These are phyloP conservation scores for Okamejei kenojei DNA, from an alignment of 2,797 vertebrate species.

Conservation along the genomic window DNA sequence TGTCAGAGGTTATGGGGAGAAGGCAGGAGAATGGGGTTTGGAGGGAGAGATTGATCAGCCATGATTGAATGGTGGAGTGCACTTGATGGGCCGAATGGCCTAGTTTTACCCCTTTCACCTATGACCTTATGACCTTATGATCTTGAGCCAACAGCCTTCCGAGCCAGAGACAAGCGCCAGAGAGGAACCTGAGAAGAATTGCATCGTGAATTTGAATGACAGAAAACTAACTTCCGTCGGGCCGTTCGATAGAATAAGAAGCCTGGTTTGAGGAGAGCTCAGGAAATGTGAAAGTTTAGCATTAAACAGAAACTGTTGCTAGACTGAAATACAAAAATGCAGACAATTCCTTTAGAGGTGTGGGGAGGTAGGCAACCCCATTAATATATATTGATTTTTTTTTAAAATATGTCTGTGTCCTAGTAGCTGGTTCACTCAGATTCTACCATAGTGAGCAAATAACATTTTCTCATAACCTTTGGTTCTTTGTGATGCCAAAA, in stretches of 20 bases:
- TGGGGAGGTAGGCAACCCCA: not conserved
- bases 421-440: not conserved
- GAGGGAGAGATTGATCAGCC: no score
- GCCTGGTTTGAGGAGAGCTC: not conserved
- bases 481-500: not conserved
- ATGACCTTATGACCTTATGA: no score
- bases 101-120: no score
- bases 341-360: not conserved
- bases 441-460: no score
- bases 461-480: not conserved
- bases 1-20: no score
- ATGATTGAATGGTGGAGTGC: no score
- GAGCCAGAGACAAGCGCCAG: no score
- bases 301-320: not conserved
- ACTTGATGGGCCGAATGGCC: no score
- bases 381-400: slow-evolving; percentile 20
- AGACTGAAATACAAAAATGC: not conserved
- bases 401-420: not conserved
- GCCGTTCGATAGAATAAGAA: not conserved
- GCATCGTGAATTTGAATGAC: not conserved
- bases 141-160: no score
- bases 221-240: not conserved
- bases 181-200: not conserved
- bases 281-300: not conserved
- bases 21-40: no score